phyloP scores from a whole-genome alignment of 2,888 invertebrate species.

The Koerneria pararmatus region DNA sequence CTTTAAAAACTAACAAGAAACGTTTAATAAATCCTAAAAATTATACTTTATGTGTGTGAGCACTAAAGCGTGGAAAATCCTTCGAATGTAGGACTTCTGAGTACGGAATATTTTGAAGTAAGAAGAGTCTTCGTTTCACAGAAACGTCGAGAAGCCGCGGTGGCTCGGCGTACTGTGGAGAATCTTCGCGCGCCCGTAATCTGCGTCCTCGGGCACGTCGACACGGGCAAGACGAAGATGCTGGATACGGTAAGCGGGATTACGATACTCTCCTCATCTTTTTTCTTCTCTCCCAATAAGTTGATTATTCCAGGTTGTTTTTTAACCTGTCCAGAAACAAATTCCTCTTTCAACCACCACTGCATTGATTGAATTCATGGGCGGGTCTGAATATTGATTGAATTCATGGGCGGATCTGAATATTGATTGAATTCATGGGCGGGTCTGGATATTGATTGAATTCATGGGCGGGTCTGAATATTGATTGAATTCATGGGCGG shows the following conservation, averaged over 20 bases:
- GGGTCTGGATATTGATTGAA: too few relatives aligned
- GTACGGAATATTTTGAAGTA: too few relatives aligned
- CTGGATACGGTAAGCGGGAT: constrained; percentile 75
- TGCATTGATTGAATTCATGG: background rate
- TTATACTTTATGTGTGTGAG: too few relatives aligned
- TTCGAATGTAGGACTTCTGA: too few relatives aligned
- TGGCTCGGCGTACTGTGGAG: constrained; percentile 69
- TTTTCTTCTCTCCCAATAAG: constrained; percentile 12
- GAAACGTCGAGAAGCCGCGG: constrained; percentile 71
- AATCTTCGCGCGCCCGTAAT: constrained; percentile 89
- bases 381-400: too few relatives aligned
- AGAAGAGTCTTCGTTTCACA: constrained; percentile 60
- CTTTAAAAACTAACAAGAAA: background rate
- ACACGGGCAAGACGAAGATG: constrained; percentile 99
- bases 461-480: too few relatives aligned
- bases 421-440: too few relatives aligned
- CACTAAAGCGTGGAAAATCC: too few relatives aligned
- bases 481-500: too few relatives aligned
- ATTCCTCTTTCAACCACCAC: background rate
- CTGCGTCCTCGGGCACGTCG: constrained; percentile 96
- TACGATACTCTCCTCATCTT: constrained; percentile 9
- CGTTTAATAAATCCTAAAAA: too few relatives aligned
- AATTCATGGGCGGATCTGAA: too few relatives aligned
- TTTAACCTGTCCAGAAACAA: background rate
- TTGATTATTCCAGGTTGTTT: background rate